phyloP scores from a whole-genome alignment of 2,888 invertebrate genomes.

The Volucella inflata region DNA sequence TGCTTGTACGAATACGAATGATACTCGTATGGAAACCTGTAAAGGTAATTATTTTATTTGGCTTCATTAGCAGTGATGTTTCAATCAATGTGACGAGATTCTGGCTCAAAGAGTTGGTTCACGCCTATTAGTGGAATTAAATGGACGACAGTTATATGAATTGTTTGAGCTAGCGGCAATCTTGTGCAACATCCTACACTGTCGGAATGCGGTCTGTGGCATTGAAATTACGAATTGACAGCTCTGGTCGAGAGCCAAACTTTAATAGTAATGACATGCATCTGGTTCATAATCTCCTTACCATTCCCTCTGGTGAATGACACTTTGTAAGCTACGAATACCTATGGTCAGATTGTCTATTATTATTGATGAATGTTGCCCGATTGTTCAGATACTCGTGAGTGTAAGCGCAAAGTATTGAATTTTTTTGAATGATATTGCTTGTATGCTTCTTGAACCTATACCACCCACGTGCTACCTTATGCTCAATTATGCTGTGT shows the following conservation, averaged over 20 bases:
- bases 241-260: slow-evolving; percentile 62
- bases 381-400: background rate
- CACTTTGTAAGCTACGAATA: slow-evolving; percentile 14
- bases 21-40: no score
- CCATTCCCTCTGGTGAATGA: slow-evolving; percentile 26
- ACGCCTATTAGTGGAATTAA: slow-evolving; percentile 65
- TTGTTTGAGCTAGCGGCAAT: slow-evolving; percentile 11
- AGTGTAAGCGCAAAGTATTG: background rate
- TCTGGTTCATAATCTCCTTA: slow-evolving; percentile 61
- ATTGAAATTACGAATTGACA: slow-evolving; percentile 58
- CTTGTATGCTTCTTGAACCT: background rate
- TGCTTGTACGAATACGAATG: background rate
- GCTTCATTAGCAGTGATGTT: slow-evolving; percentile 12
- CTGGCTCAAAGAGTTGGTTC: slow-evolving; percentile 9
- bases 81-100: slow-evolving; percentile 24
- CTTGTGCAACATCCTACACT: slow-evolving; percentile 69
- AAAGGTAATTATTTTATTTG: background rate
- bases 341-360: slow-evolving; percentile 32
- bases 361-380: background rate
- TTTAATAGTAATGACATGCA: slow-evolving; percentile 59
- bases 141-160: slow-evolving; percentile 40
- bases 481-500: no score
- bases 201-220: slow-evolving; percentile 69
- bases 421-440: slow-evolving; percentile 3
- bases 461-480: background rate